Base-by-base conservation (phyloP, 2,113 vertebrate genomes). In the Hippolais icterina region DNA sequence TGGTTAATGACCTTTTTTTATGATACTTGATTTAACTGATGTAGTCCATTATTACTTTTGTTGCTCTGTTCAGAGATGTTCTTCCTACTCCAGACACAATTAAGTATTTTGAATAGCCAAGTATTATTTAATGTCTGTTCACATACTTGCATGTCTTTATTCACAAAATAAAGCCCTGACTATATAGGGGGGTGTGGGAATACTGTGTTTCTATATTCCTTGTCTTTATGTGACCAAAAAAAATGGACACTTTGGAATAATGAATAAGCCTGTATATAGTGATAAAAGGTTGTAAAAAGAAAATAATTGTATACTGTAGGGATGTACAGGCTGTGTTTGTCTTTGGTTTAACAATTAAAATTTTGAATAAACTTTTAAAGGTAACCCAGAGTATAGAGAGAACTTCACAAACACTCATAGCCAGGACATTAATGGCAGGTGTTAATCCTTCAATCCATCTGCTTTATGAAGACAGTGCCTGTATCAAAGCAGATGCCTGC, bases 141-240 rank as follows among this genome's bases (percentile, higher is more conserved):
- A 44, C 19, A 71, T 12, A 42, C 6, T 75, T 78, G 42, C 6
- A 57, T 20, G 20, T 31, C 28, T 79, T 54, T 21, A 54, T 49
- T 69, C 10, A 10, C 57, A 57, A 68, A 93, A 80, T 35, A 77
- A 91, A 82, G 37, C n/a, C 56, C 56, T 56, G 44, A 56, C 18
- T 50, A 16, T 27, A 49, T 3, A 4, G 10, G 6, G 2, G 2
- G 6, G 1, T 9, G 37, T 25, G 6, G 14, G 9, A 81, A 54
- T 42, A 50, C 11, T 18, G 6, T 50, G n/a, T 33, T 74, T 50
- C 69, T 69, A 11, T 23, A 8, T 28, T 79, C 63, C 44, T 79
- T 53, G 16, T 18, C 24, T 52, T 84, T 71, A 37, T 75, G 16
- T 47, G 31, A 35, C 19, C 8, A 39, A 39, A 83, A 65, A 64